phyloP scores from a whole-genome alignment of 2,888 invertebrate species.

The Halocaridina rubra region DNA sequence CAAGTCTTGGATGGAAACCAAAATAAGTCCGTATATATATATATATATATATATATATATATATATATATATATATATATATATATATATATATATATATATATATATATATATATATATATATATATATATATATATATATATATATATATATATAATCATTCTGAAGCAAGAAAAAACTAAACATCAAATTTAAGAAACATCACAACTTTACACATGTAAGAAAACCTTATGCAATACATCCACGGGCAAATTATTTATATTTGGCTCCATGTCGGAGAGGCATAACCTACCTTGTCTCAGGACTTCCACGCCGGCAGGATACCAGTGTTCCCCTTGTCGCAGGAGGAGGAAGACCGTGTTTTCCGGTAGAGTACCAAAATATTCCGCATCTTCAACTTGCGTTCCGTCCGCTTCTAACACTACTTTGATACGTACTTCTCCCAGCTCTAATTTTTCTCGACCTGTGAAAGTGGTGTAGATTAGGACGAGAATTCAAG shows the following conservation, averaged over 20 bases:
- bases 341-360: conserved; percentile 89
- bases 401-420: conserved; percentile 96
- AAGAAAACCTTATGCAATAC: background rate
- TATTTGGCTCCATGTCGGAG: too few relatives aligned
- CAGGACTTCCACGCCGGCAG: conserved; percentile 93
- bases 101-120: conserved; percentile 34
- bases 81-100: conserved; percentile 5
- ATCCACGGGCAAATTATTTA: background rate
- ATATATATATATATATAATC: conserved; percentile 19
- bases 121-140: conserved; percentile 29
- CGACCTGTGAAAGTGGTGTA: conserved; percentile 74
- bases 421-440: conserved; percentile 78
- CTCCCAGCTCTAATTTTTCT: conserved; percentile 90
- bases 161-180: background rate
- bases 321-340: conserved; percentile 92
- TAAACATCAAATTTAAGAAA: background rate
- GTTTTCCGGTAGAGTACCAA: conserved; percentile 91
- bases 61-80: background rate
- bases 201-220: background rate
- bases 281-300: conserved; percentile 84
- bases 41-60: conserved; percentile 12
- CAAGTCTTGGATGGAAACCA: too few relatives aligned
- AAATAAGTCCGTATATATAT: background rate
- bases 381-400: conserved; percentile 96
- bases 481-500: background rate